phyloP scores from a whole-genome alignment of 2,797 vertebrate genomes.

The Pseudomugil gertrudae region DNA sequence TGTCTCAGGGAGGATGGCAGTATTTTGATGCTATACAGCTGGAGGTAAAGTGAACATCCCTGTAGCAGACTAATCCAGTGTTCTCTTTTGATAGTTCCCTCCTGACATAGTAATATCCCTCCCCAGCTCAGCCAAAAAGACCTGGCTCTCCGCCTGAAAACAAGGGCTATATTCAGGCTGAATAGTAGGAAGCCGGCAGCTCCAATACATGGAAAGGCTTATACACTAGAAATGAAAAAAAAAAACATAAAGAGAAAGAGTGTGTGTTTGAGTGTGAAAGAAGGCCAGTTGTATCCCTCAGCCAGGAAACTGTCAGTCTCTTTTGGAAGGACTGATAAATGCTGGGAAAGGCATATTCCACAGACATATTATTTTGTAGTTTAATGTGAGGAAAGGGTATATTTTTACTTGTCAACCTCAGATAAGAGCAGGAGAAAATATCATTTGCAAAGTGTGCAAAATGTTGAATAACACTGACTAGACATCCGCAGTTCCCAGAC shows the following conservation, averaged over 20 bases:
- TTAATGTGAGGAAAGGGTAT: conserved; percentile 69
- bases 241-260: conserved; percentile 19
- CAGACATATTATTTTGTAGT: conserved; percentile 45
- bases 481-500: conserved; percentile 9
- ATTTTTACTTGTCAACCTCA: conserved; percentile 56
- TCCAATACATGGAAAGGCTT: conserved; percentile 83
- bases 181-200: conserved; percentile 90
- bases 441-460: conserved; percentile 37
- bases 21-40: conserved; percentile 63
- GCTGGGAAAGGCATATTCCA: conserved; percentile 61
- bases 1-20: conserved; percentile 23
- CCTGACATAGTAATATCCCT: conserved; percentile 77
- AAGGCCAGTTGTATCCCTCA: conserved; percentile 79
- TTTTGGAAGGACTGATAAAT: conserved; percentile 69
- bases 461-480: conserved; percentile 36
- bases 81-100: conserved; percentile 76
- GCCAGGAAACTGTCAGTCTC: conserved; percentile 80
- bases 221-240: conserved; percentile 64
- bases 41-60: conserved; percentile 75
- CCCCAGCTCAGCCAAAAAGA: conserved; percentile 82
- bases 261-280: conserved; percentile 34
- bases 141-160: conserved; percentile 87
- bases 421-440: conserved; percentile 61
- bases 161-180: conserved; percentile 91
- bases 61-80: conserved; percentile 73